Evolutionary conservation across 2,888 invertebrate species (phyloP), one percentile per base, ranked within the genome.

Genomic region (Elysia crispata): DNA sequence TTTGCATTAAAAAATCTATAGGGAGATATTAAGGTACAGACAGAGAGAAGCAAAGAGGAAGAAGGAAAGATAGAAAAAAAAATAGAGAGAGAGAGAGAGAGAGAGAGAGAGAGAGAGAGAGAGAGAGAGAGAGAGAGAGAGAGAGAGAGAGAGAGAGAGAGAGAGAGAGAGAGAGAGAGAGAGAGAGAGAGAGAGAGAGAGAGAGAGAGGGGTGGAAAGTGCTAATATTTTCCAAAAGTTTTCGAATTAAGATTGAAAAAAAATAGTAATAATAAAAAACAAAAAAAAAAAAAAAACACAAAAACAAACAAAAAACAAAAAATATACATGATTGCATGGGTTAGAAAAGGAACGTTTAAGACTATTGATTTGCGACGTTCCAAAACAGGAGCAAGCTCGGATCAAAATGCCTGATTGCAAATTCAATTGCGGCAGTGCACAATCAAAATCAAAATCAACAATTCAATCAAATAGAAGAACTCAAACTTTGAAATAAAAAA

Each of bases 81-180:
- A 5, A 25, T 13, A 20, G 72, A 30, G 8, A 30, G 31, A 30
- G 41, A 72, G 25, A 33, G 50, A 72, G n/a, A 72, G 50, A 50
- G 20, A 41, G 25, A n/a, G 41, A 72, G 50, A 72, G 50, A 72
- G 72, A 72, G 49, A 30, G 23, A n/a, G 72, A 18, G 72, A 72
- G 25, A 72, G 25, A 72, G 50, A 72, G 41, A 72, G 49, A 28
- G 25, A 28, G 31, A 15, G 70, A 41, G 49, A 70, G 49, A 70
- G 33, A 70, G 70, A 41, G 41, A 70, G 41, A 41, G 70, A 70
- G n/a, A 33, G 49, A 41, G 41, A 70, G 70, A 70, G 49, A 70
- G 70, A 70, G 49, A 70, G 70, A 70, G 49, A 70, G 70, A 41
- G 70, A 70, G 70, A 41, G 23, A 70, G 30, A 70, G 30, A 28